Conservation (phyloP, 2,113 vertebrate species). For the Cephalopterus ornatus region DNA sequence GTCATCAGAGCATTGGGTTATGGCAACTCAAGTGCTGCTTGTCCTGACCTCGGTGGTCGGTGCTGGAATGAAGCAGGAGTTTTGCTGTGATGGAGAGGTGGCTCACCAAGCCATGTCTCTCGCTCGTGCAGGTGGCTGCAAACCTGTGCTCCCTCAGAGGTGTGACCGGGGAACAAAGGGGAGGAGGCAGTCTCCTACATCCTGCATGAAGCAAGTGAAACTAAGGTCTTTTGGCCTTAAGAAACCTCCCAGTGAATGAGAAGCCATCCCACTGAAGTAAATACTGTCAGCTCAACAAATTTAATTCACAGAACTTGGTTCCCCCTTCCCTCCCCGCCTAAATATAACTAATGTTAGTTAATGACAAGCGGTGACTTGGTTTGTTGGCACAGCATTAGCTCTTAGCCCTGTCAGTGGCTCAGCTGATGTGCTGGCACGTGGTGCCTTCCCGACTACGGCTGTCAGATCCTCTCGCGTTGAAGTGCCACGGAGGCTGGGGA, state of each 20-base stretch:
- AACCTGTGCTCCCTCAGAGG: not conserved
- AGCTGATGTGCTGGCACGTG: not conserved
- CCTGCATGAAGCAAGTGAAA: accelerated
- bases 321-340: not conserved
- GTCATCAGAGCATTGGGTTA: accelerated
- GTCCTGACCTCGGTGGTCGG: accelerated
- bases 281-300: not conserved
- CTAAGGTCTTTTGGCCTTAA: not conserved
- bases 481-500: not conserved
- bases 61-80: accelerated
- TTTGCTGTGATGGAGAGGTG: not conserved
- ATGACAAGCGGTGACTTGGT: not conserved
- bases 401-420: not conserved
- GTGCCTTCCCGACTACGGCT: not conserved
- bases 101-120: accelerated
- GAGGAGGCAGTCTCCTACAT: not conserved
- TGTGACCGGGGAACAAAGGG: accelerated
- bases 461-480: not conserved
- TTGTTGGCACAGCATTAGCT: not conserved
- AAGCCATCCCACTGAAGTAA: not conserved
- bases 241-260: not conserved
- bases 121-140: accelerated
- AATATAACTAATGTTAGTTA: not conserved
- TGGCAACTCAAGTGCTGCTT: not conserved
- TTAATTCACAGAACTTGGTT: not conserved